Evolutionary conservation across 2,113 vertebrate genomes (phyloP), one percentile per base, ranked within the genome.

Genomic region (Zosterops hypoxanthus): DNA sequence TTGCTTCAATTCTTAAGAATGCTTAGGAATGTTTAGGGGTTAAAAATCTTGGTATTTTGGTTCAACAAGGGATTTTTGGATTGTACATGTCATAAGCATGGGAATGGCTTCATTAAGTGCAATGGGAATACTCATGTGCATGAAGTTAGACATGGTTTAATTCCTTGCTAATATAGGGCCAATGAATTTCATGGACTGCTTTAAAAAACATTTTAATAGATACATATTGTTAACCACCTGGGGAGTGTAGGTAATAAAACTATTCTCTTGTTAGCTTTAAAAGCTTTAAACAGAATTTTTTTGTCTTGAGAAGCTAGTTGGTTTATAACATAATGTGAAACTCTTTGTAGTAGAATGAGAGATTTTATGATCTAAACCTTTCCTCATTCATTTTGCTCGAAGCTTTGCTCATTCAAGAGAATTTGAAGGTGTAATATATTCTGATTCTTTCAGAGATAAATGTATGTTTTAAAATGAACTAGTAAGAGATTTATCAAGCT

Each of bases 191-290:
- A 85, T 93, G 63, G 69, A 17, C 23, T 96, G 52, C 69, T 96
- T 90, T 63, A 68, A 95, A 78, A 85, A 96, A 44, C 47, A 90
- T 94, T 94, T 94, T 92, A 86, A 91, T 93, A 82, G 22, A 50
- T 76, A 47, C 55, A 56, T 95, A 88, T 60, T 95, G 55, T 86
- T 95, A 88, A 21, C 86, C 50, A 86, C 33, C 63, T 90, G 63
- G 46, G n/a, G 64, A 94, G 24, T 63, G 39, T 89, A 91, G 39
- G 63, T 87, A 94, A 84, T 79, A 53, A 50, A 70, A 64, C 65
- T 73, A 55, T 88, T 93, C 65, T 90, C 82, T 89, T 92, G 39
- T 72, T 89, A 92, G 49, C 57, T 83, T 93, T 95, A 93, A 96
- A 89, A 76, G 41, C 46, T 82, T 82, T 82, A 31, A 53, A 69